Conservation (phyloP, 2,797 vertebrate genomes). For the Microctenopoma stevenorrisi region DNA sequence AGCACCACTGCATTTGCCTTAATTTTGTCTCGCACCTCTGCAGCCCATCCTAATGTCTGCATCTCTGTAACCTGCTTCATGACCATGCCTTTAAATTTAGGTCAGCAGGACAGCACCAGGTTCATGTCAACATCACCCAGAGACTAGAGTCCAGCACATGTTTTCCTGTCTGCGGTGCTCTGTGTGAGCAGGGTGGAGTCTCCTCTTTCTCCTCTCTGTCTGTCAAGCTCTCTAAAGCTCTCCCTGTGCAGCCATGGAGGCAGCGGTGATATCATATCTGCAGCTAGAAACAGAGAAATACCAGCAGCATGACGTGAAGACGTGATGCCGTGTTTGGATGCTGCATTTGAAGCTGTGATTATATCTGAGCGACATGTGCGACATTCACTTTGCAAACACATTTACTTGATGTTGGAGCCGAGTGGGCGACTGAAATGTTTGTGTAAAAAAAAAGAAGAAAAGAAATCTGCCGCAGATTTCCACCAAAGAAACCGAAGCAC, state of each 20-base stretch:
- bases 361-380: background rate
- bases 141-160: constrained; percentile 42
- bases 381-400: constrained; percentile 1
- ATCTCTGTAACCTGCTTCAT: too few relatives aligned
- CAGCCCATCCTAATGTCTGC: too few relatives aligned
- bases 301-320: background rate
- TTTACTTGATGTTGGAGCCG: background rate
- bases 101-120: background rate
- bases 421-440: too few relatives aligned
- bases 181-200: constrained; percentile 35
- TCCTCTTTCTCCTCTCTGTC: constrained; percentile 37
- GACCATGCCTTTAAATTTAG: background rate
- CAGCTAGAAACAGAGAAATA: background rate
- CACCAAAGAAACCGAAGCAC: background rate
- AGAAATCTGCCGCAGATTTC: background rate
- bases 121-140: background rate
- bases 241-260: constrained; percentile 24
- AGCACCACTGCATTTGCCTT: too few relatives aligned
- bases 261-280: background rate
- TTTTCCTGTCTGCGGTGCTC: constrained; percentile 14
- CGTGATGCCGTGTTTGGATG: background rate
- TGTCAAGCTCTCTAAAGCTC: constrained; percentile 60
- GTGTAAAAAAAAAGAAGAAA: too few relatives aligned
- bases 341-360: background rate
- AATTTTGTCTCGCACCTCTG: too few relatives aligned